Conservation (phyloP, 2,113 vertebrate genomes). For the Dolichallabes microphthalmus region DNA sequence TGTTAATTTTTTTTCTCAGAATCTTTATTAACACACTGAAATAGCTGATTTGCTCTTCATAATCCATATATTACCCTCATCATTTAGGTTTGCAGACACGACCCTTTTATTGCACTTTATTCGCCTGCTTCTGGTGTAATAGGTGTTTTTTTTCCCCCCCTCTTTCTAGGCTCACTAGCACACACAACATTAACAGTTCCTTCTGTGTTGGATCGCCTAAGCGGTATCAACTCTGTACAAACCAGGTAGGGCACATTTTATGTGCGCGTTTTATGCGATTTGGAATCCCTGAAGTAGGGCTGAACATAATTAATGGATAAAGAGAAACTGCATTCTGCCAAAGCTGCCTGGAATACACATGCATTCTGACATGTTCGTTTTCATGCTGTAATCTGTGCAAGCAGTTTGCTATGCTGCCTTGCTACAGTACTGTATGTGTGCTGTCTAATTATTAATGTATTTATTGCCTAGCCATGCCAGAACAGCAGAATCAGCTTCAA, state of each 20-base stretch:
- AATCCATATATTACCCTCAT: neutral
- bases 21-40: neutral
- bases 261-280: neutral
- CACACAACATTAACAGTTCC: slow-evolving; percentile 76
- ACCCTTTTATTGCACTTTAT: neutral
- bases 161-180: slow-evolving; percentile 72
- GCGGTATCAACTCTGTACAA: slow-evolving; percentile 80
- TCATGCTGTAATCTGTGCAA: slow-evolving; percentile 41
- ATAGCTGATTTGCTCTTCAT: neutral
- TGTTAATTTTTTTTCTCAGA: neutral
- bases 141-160: neutral
- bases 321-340: slow-evolving; percentile 5
- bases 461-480: slow-evolving; percentile 74
- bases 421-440: neutral
- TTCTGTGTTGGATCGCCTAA: slow-evolving; percentile 77
- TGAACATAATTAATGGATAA: slow-evolving; percentile 31
- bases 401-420: slow-evolving; percentile 32
- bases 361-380: slow-evolving; percentile 44
- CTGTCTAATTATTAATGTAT: slow-evolving; percentile 42
- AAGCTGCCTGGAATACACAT: slow-evolving; percentile 20
- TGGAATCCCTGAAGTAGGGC: slow-evolving; percentile 1
- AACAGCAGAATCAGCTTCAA: slow-evolving; percentile 81
- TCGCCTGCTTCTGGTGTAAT: neutral
- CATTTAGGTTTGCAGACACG: too few species aligned
- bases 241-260: slow-evolving; percentile 71